Percentiles rank a stretch among this genome's conserved stretches.
These are phyloP conservation scores for Eretmocerus hayati DNA, from an alignment of 2,888 invertebrate species.

Conservation along the genomic window DNA sequence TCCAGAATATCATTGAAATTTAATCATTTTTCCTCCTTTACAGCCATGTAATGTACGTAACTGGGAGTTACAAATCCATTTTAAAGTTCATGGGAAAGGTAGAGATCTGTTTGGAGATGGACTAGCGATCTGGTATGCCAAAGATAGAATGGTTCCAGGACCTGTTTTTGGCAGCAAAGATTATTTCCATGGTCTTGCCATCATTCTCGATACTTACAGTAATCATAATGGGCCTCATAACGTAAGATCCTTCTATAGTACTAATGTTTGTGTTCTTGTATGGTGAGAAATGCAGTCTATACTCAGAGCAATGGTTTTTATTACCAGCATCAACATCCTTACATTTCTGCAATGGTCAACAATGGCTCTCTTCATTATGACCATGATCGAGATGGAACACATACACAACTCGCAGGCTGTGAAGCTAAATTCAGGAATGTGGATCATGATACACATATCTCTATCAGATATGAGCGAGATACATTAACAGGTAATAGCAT, in stretches of 20 bases:
- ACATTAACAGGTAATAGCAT: slow-evolving; percentile 64
- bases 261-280: not conserved
- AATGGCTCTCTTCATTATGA: slow-evolving; percentile 94
- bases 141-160: slow-evolving; percentile 72
- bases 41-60: slow-evolving; percentile 81
- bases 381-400: slow-evolving; percentile 97
- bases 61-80: slow-evolving; percentile 96
- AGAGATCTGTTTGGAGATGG: slow-evolving; percentile 96
- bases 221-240: slow-evolving; percentile 99
- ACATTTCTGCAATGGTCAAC: slow-evolving; percentile 96
- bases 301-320: slow-evolving; percentile 17
- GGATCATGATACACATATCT: slow-evolving; percentile 82
- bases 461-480: slow-evolving; percentile 87
- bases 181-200: slow-evolving; percentile 79
- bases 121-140: slow-evolving; percentile 89
- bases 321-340: slow-evolving; percentile 92
- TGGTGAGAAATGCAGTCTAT: not conserved
- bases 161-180: slow-evolving; percentile 94
- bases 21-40: slow-evolving; percentile 30
- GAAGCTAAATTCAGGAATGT: slow-evolving; percentile 91
- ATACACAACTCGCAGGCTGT: slow-evolving; percentile 94
- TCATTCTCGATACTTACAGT: slow-evolving; percentile 96
- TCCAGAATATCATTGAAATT: slow-evolving; percentile 3
- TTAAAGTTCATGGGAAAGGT: slow-evolving; percentile 92
- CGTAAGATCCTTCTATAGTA: slow-evolving; percentile 60